Evolutionary conservation across 2,888 invertebrate genomes (phyloP).

Genomic region (Parthenolecanium corni): DNA sequence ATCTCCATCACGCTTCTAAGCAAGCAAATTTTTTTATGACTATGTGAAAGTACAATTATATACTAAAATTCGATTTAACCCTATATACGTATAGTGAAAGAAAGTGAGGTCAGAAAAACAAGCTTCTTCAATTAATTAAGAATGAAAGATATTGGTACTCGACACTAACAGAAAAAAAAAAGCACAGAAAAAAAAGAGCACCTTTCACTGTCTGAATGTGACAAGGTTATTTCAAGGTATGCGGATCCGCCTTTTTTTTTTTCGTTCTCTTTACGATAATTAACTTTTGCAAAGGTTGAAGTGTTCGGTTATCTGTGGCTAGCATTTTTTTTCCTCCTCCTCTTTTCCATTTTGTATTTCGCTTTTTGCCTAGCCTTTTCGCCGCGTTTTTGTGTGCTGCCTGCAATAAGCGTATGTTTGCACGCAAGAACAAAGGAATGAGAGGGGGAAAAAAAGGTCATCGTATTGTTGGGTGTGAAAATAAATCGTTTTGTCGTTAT

Average conservation of each 20-base stretch:
- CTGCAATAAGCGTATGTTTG: neutral
- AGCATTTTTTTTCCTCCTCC: slow-evolving; percentile 4
- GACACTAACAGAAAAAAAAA: neutral
- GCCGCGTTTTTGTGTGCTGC: neutral
- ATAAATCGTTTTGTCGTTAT: no score
- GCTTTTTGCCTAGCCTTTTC: neutral
- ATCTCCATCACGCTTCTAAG: no score
- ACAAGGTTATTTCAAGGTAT: neutral
- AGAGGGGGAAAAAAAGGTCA: no score
- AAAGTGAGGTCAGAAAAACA: neutral
- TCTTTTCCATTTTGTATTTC: slow-evolving; percentile 1
- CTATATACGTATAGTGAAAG: no score
- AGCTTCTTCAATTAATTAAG: neutral
- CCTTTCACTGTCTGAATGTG: neutral
- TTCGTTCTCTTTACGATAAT: neutral
- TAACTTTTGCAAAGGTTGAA: neutral
- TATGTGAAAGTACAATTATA: no score
- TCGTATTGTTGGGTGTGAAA: no score
- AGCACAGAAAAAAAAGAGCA: neutral
- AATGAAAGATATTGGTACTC: no score
- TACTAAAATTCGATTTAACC: no score
- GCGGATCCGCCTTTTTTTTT: neutral
- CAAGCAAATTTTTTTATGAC: no score
- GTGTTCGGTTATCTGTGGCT: neutral
- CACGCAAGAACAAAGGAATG: no score